phyloP scores from a whole-genome alignment of 2,797 vertebrate genomes.

The Ataeniobius toweri region DNA sequence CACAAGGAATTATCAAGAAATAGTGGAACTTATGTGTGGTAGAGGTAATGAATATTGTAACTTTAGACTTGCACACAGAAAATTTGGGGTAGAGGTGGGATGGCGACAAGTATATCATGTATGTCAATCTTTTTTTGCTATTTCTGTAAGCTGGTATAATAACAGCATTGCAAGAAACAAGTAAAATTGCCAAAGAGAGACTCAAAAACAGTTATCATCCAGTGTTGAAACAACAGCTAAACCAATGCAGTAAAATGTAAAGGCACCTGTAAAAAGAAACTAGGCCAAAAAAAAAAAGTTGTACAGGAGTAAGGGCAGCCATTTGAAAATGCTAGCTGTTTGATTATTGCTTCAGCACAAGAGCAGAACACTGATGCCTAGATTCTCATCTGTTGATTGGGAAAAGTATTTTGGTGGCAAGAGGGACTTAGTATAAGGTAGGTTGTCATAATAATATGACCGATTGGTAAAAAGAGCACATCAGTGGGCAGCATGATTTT shows the following conservation, averaged over 20 bases:
- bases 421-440: background rate
- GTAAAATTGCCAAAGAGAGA: background rate
- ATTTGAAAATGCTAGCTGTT: background rate
- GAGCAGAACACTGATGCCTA: background rate
- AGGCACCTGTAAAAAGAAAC: background rate
- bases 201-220: too few relatives aligned
- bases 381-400: background rate
- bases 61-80: slow-evolving; percentile 49
- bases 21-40: slow-evolving; percentile 47
- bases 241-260: background rate
- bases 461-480: background rate
- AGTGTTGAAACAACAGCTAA: background rate
- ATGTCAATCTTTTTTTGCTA: slow-evolving; percentile 31
- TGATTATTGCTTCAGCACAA: background rate
- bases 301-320: background rate
- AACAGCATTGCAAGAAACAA: background rate
- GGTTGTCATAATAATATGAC: background rate
- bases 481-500: background rate
- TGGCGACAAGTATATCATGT: slow-evolving; percentile 35
- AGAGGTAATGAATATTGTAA: slow-evolving; percentile 67
- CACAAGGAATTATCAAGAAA: slow-evolving; percentile 76
- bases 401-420: background rate
- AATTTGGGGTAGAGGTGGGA: slow-evolving; percentile 29
- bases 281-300: too few relatives aligned
- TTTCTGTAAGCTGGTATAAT: background rate